Evolutionary conservation across 2,888 invertebrate species (phyloP), one percentile per base, ranked within the genome.

Genomic region (Resseliella maxima): DNA sequence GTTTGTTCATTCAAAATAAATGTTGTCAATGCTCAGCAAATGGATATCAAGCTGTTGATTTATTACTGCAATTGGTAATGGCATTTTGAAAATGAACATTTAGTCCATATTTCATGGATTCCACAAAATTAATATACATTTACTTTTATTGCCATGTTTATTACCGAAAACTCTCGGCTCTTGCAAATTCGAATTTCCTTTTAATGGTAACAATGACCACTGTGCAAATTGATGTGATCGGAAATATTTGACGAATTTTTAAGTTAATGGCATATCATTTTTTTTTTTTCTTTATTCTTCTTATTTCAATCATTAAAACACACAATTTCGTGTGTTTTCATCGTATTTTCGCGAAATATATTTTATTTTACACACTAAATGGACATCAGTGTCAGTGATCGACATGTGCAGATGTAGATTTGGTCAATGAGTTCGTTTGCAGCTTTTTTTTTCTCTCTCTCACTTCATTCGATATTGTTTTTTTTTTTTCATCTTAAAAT

Each of bases 371-470:
- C 81, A 12, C 35, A 36, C 15, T 18, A 36, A 35, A 81, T 36
- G 36, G 36, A 10, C 35, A 81, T 36, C 18, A 21, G 81, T 81
- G n/a, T 36, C 81, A 81, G 36, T 12, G 5, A 81, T 36, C 15
- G 21, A 35, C 81, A 64, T 24, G 64, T 31, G 64, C 64, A 81
- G 81, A 81, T 81, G 81, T 81, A 36, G 81, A 36, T 81, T 81
- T 18, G 5, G 81, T 18, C 81, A 81, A 36, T 81, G 36, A 36
- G n/a, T 81, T 81, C 21, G 10, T 81, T 21, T 81, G 35, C 18
- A 18, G 36, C 18, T 36, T 35, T 81, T 81, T 81, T 5, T 18
- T 81, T 18, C 18, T 18, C n/a, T 10, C 35, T 36, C 8, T 35
- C 35, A 5, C 2, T 35, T 15, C 35, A 8, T 81, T 36, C 8